Evolutionary conservation across 2,113 vertebrate species (phyloP).

Genomic region (Orthonyx spaldingii): DNA sequence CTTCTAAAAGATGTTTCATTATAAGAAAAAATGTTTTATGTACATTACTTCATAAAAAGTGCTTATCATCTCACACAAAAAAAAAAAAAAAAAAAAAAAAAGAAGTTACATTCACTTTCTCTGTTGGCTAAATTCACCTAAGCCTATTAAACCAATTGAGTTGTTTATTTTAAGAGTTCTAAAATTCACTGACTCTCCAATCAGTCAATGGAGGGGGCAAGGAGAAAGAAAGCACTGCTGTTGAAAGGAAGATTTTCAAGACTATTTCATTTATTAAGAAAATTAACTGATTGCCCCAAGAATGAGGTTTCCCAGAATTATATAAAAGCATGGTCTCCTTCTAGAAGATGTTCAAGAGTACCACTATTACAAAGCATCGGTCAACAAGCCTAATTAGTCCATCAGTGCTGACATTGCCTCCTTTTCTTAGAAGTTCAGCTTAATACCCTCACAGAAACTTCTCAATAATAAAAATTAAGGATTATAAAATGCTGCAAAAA

Average conservation of each 20-base stretch:
- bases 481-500: background rate
- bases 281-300: background rate
- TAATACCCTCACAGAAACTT: background rate
- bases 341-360: background rate
- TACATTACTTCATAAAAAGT: background rate
- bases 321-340: background rate
- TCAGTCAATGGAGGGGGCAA: accelerated
- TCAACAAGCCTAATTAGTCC: background rate
- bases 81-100: background rate
- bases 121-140: background rate
- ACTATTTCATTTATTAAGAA: background rate
- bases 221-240: background rate
- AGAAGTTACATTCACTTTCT: background rate
- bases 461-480: background rate
- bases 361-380: background rate
- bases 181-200: background rate
- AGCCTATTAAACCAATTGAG: background rate
- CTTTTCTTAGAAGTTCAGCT: background rate
- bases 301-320: background rate
- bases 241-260: background rate
- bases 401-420: background rate
- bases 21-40: background rate
- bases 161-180: background rate
- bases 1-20: background rate
- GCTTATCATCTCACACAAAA: background rate